These are phyloP conservation scores for Blastomussa wellsi DNA, from an alignment of 92 coral and sea anemone species.

Conservation along the genomic window DNA sequence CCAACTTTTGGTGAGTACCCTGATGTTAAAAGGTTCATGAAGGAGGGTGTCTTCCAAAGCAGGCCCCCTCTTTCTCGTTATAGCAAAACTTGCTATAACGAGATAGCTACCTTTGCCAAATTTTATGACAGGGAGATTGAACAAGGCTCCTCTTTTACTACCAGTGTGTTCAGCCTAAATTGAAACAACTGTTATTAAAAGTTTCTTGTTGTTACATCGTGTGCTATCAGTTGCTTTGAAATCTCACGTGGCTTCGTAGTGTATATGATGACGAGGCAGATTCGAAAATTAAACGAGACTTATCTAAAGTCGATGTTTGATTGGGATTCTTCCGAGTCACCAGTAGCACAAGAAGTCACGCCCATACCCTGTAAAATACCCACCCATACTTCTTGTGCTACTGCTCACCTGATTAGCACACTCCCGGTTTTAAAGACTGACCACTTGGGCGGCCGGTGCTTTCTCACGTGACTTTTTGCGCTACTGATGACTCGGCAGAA, in stretches of 20 bases:
- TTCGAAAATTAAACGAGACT: too few relatives aligned
- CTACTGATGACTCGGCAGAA: slow-evolving; percentile 44
- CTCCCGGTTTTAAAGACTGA: slow-evolving; percentile 34
- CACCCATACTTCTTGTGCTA: too few relatives aligned
- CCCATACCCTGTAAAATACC: too few relatives aligned
- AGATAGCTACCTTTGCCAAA: slow-evolving; percentile 64
- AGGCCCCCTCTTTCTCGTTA: slow-evolving; percentile 49
- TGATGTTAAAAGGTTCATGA: slow-evolving; percentile 49
- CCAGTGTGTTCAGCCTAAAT: slow-evolving; percentile 34
- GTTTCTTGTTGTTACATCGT: slow-evolving; percentile 24
- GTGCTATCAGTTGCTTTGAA: too few relatives aligned
- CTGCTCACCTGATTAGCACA: too few relatives aligned
- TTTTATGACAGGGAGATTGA: slow-evolving; percentile 57
- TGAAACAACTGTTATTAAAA: slow-evolving; percentile 23
- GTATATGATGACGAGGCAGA: too few relatives aligned
- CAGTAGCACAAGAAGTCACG: too few relatives aligned
- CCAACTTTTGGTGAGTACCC: slow-evolving; percentile 47
- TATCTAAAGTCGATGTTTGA: slow-evolving; percentile 21
- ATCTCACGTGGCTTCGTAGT: too few relatives aligned
- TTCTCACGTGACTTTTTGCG: slow-evolving; percentile 44
- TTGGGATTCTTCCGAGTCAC: slow-evolving; percentile 59
- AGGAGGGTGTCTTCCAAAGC: slow-evolving; percentile 40
- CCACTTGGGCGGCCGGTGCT: slow-evolving; percentile 41
- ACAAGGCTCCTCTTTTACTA: slow-evolving; percentile 50
- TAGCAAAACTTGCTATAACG: slow-evolving; percentile 44